Conservation (phyloP, 2,888 invertebrate genomes). For the Trissolcus japonicus region DNA sequence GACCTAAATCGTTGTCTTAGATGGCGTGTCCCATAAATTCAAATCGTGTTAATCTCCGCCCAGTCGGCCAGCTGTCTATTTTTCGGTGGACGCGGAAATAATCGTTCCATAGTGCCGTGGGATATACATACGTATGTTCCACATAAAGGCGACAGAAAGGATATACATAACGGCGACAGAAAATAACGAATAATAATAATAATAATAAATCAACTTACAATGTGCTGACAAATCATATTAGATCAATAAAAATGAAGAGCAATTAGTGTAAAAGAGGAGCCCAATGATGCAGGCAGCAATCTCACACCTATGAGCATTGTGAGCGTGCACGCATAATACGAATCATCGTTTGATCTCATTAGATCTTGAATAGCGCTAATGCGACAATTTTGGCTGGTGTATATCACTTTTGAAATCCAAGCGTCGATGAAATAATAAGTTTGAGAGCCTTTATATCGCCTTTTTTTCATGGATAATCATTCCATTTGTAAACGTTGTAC, state of each 20-base stretch:
- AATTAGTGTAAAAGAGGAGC: constrained; percentile 56
- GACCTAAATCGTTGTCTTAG: no score
- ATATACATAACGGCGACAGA: no score
- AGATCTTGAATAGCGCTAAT: constrained; percentile 49
- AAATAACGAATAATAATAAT: neutral
- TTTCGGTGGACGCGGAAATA: no score
- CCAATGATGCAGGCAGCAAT: constrained; percentile 55
- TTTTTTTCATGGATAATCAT: neutral
- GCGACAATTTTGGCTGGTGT: constrained; percentile 32
- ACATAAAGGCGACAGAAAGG: no score
- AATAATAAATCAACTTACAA: neutral
- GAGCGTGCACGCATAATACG: constrained; percentile 36
- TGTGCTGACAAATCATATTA: constrained; percentile 18
- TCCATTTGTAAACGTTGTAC: neutral
- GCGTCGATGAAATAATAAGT: constrained; percentile 22
- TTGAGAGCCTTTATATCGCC: no score
- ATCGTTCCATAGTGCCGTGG: no score
- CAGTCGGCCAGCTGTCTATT: no score
- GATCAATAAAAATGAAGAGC: constrained; percentile 30
- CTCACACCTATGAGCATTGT: constrained; percentile 51
- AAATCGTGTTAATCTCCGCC: no score
- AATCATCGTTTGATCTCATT: constrained; percentile 53
- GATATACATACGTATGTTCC: no score
- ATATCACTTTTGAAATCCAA: constrained; percentile 34
- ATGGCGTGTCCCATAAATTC: no score